These are phyloP conservation scores for Heliconius hewitsoni DNA, from an alignment of 1,140 invertebrate species.

Conservation along the genomic window DNA sequence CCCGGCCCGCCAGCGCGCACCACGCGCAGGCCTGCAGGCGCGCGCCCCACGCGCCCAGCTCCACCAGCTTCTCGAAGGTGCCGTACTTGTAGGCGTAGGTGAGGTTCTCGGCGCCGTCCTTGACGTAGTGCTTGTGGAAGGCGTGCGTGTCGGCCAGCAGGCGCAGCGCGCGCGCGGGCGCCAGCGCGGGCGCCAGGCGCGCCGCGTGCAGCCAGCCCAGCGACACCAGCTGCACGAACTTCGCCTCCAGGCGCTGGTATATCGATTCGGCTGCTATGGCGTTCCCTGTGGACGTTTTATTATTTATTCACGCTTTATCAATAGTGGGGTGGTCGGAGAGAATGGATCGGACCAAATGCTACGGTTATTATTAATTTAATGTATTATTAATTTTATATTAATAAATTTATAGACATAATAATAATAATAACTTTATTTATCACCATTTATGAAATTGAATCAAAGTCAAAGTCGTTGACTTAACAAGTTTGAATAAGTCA, in stretches of 20 bases:
- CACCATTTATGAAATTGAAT: too few species aligned
- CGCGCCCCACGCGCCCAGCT: slow-evolving; percentile 93
- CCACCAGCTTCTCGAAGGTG: slow-evolving; percentile 94
- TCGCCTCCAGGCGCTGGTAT: slow-evolving; percentile 90
- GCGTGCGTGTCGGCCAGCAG: slow-evolving; percentile 92
- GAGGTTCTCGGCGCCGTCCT: slow-evolving; percentile 89
- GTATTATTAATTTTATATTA: too few species aligned
- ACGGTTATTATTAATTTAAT: too few species aligned
- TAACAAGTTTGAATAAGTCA: too few species aligned
- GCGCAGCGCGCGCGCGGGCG: slow-evolving; percentile 87
- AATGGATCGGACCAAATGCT: too few species aligned
- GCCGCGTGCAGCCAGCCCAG: slow-evolving; percentile 91
- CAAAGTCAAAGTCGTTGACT: too few species aligned
- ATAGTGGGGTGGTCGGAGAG: too few species aligned
- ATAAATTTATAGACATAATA: too few species aligned
- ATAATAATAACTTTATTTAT: too few species aligned
- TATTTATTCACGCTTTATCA: too few species aligned
- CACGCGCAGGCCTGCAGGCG: slow-evolving; percentile 92
- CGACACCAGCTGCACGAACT: slow-evolving; percentile 97
- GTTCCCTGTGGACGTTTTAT: slow-evolving; percentile 78
- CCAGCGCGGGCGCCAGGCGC: slow-evolving; percentile 86
- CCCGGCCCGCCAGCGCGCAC: slow-evolving; percentile 87
- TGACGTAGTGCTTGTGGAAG: slow-evolving; percentile 75
- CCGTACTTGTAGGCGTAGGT: slow-evolving; percentile 96
- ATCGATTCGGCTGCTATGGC: slow-evolving; percentile 85